Conservation (phyloP, 2,888 invertebrate genomes). For the Aelia acuminata region DNA sequence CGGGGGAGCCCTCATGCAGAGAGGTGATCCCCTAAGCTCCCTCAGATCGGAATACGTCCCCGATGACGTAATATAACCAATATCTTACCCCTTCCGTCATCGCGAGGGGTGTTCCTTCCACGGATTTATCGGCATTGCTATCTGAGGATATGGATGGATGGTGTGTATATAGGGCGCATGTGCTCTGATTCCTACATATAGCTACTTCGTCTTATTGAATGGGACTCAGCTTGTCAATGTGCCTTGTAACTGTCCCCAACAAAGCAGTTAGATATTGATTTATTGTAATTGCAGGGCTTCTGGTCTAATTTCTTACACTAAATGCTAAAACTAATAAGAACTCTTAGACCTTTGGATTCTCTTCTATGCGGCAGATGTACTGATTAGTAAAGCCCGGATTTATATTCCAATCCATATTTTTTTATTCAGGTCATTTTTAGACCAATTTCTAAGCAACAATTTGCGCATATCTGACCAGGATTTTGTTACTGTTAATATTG, state of each 20-base stretch:
- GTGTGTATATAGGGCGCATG: neutral
- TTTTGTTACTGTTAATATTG: too few relatives aligned
- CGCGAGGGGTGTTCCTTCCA: neutral
- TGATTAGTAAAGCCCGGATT: too few relatives aligned
- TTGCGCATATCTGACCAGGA: too few relatives aligned
- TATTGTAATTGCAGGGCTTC: too few relatives aligned
- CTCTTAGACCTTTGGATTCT: too few relatives aligned
- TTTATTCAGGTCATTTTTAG: too few relatives aligned
- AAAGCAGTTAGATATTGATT: neutral
- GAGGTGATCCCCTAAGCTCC: neutral
- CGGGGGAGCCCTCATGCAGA: neutral
- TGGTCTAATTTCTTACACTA: too few relatives aligned
- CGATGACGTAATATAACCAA: slow-evolving; percentile 34
- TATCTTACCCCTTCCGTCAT: slow-evolving; percentile 30
- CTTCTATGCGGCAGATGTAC: too few relatives aligned
- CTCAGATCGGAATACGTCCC: neutral
- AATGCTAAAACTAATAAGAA: too few relatives aligned
- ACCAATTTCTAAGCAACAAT: too few relatives aligned
- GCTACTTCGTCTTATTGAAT: neutral
- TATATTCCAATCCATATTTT: too few relatives aligned
- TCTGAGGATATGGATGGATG: neutral
- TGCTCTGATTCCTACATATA: neutral
- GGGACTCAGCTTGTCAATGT: neutral
- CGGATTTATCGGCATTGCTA: neutral
- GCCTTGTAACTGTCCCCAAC: neutral